Percentiles rank a stretch among this genome's conserved stretches.
Evolutionary conservation across 2,888 invertebrate species (phyloP).

Genomic region (Capitulum mitella): DNA sequence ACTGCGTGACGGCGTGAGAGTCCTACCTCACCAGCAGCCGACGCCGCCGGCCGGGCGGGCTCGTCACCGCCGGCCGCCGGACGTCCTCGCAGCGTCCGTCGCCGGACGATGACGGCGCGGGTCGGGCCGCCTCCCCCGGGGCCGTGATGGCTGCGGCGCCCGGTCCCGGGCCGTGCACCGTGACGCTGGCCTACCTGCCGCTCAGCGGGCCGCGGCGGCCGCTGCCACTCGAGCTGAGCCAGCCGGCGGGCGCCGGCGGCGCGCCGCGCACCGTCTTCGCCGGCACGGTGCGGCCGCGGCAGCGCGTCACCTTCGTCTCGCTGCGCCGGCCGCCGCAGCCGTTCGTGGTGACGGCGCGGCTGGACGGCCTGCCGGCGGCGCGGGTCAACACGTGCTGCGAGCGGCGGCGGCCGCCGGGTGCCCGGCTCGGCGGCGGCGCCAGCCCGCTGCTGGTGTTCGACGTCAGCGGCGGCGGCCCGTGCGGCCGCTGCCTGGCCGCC

Average conservation of each 20-base stretch:
- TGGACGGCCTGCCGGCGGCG: constrained; percentile 4
- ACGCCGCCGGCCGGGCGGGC: too few relatives aligned
- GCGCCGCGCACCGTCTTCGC: neutral
- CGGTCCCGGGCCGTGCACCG: neutral
- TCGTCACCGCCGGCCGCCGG: too few relatives aligned
- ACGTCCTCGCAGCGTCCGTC: too few relatives aligned
- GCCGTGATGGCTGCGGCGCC: neutral
- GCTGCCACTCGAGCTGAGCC: neutral
- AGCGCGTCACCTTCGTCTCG: constrained; percentile 23
- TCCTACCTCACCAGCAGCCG: too few relatives aligned
- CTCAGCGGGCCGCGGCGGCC: neutral
- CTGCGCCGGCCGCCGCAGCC: constrained; percentile 3
- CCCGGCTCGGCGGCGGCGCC: constrained; percentile 7
- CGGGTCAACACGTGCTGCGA: neutral
- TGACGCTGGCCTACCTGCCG: constrained; percentile 7
- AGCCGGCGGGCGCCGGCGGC: neutral
- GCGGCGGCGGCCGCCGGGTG: neutral
- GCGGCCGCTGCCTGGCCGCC: constrained; percentile 6
- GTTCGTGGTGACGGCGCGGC: constrained; percentile 16
- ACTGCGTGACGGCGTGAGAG: too few relatives aligned
- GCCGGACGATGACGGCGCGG: neutral
- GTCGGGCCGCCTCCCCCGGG: too few relatives aligned
- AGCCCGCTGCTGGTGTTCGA: neutral
- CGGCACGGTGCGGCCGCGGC: neutral
- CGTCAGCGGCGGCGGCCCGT: neutral